Base-by-base conservation (phyloP, 2,113 vertebrate species). In the Perognathus longimembris region DNA sequence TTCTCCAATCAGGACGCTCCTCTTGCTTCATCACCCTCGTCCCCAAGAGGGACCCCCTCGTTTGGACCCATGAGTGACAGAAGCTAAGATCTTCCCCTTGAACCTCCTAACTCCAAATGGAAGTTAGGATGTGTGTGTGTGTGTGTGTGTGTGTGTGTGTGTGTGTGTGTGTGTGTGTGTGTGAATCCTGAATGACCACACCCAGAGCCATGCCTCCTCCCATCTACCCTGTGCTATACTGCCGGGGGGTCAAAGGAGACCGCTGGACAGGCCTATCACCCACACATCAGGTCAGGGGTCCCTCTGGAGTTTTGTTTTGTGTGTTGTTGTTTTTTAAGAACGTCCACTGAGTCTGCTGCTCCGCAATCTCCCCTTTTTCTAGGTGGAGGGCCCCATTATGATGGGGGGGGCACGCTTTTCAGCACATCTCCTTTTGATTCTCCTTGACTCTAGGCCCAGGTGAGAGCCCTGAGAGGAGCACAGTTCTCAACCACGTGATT, bases 1-100 rank as follows among this genome's bases (percentile, higher is more conserved):
- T 61, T 32, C 22, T 74, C 82, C 88, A 93, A 61, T 90, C 85
- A 81, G 88, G 73, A 89, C 42, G 88, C 79, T 83, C 80, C 0
- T 24, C 88, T 95, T 97, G 85, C 95, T 95, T n/a, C n/a, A n/a
- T n/a, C n/a, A n/a, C n/a, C n/a, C n/a, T n/a, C n/a, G n/a, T n/a
- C n/a, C n/a, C n/a, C n/a, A n/a, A n/a, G n/a, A n/a, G n/a, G n/a
- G n/a, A n/a, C n/a, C n/a, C n/a, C n/a, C n/a, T n/a, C n/a, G n/a
- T n/a, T n/a, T n/a, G n/a, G n/a, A n/a, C n/a, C n/a, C n/a, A n/a
- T n/a, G n/a, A n/a, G n/a, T n/a, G n/a, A n/a, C n/a, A n/a, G n/a
- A n/a, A n/a, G n/a, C n/a, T n/a, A n/a, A n/a, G n/a, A n/a, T n/a
- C n/a, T n/a, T n/a, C n/a, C n/a, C n/a, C n/a, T n/a, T n/a, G n/a